A percentile compares a stretch with the other conserved stretches of the same genome.
These are phyloP conservation scores for Mesocricetus auratus DNA, from an alignment of 2,113 vertebrate species.

Conservation along the genomic window DNA sequence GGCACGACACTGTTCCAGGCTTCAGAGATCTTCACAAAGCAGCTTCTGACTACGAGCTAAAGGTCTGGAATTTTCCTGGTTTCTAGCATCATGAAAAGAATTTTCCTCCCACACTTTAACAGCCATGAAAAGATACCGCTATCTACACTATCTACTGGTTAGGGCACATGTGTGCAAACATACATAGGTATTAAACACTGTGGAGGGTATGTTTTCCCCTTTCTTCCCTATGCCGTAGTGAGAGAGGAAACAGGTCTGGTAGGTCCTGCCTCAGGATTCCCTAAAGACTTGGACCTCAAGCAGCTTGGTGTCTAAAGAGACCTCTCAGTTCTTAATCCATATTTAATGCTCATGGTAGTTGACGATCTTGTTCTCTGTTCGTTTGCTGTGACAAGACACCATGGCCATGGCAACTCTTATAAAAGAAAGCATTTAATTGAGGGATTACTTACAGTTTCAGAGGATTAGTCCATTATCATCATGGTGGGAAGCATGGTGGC, in stretches of 20 bases:
- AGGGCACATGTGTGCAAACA: background rate
- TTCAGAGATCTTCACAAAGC: constrained; percentile 72
- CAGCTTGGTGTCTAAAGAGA: background rate
- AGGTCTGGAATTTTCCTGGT: constrained; percentile 66
- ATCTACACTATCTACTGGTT: background rate
- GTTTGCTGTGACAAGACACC: background rate
- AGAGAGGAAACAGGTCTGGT: background rate
- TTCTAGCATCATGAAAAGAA: constrained; percentile 66
- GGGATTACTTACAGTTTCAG: background rate
- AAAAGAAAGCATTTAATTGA: background rate
- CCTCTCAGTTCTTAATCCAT: background rate
- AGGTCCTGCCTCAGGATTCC: background rate
- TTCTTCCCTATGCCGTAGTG: constrained; percentile 50
- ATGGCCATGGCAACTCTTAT: background rate
- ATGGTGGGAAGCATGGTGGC: background rate
- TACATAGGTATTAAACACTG: background rate
- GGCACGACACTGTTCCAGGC: constrained; percentile 9
- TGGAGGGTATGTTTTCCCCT: fast-evolving
- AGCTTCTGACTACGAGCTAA: constrained; percentile 61
- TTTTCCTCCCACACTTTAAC: constrained; percentile 47
- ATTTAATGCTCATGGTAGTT: too few species aligned
- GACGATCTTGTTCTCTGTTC: background rate
- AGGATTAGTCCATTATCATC: background rate
- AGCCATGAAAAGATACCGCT: constrained; percentile 5
- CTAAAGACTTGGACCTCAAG: background rate